These are phyloP conservation scores for Dicyrtoma fusca DNA, from an alignment of 2,888 invertebrate species.

Conservation along the genomic window DNA sequence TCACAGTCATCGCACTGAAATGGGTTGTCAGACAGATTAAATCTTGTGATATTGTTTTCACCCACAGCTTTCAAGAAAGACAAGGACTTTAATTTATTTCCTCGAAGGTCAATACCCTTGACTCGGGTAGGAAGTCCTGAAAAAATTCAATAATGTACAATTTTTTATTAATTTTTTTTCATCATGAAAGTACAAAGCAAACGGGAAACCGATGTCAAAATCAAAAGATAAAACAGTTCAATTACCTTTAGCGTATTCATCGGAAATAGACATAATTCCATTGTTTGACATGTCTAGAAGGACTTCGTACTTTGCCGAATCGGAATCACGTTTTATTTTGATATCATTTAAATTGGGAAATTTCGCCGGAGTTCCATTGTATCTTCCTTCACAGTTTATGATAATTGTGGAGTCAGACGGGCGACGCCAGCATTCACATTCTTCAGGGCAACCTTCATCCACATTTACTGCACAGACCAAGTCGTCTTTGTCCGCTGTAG, in stretches of 20 bases:
- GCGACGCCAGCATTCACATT: conserved; percentile 47
- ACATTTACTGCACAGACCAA: conserved; percentile 42
- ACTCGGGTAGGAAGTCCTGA: conserved; percentile 44
- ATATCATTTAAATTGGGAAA: conserved; percentile 14
- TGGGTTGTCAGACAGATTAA: conserved; percentile 48
- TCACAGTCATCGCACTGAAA: conserved; percentile 51
- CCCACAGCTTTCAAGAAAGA: conserved; percentile 45
- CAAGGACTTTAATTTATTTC: conserved; percentile 46
- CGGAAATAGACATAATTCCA: conserved; percentile 40
- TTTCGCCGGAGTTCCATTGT: not conserved
- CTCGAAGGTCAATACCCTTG: conserved; percentile 43
- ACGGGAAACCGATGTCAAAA: too few species aligned
- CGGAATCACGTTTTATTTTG: not conserved
- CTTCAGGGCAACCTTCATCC: conserved; percentile 41
- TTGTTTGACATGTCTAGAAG: conserved; percentile 47
- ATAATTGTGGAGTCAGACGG: conserved; percentile 47
- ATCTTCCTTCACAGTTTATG: conserved; percentile 41
- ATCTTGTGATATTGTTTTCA: conserved; percentile 43
- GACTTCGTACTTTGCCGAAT: conserved; percentile 30
- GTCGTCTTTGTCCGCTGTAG: conserved; percentile 44
- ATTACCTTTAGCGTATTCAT: conserved; percentile 35
- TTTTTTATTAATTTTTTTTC: not conserved
- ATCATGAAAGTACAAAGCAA: too few species aligned
- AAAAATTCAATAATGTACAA: conserved; percentile 15
- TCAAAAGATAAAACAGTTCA: too few species aligned